Evolutionary conservation across 2,113 vertebrate genomes (phyloP), one percentile per base, ranked within the genome.

Genomic region (Danionella cerebrum): DNA sequence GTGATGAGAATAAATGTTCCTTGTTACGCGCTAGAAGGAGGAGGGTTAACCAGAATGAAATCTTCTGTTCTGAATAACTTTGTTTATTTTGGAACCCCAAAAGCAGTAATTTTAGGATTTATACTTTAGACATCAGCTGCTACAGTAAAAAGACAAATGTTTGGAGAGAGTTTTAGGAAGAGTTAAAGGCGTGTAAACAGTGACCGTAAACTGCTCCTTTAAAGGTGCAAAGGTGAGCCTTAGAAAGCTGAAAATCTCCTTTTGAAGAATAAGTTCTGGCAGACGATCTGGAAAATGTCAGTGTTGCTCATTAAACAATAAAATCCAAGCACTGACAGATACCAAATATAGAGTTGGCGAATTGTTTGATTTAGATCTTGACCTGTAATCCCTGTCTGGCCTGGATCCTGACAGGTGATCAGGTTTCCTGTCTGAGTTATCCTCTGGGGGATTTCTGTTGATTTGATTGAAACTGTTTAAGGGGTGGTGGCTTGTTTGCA

Each of bases 281-380:
- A 52, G 66, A 67, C 69, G 51, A 60, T 53, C 72, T 83, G 78
- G 83, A 90, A 88, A 87, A 80, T 79, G 72, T 83, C 81, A 78
- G 89, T 83, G 81, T 72, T 68, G 62, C 79, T 79, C 67, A 45
- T 79, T 87, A 88, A 85, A 82, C 77, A 83, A 78, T 90, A 74
- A 84, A 69, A 85, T 86, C 83, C 87, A 81, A 82, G 54, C 31
- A 59, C 74, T 78, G 65, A 76, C 77, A 54, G 85, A 75, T 83
- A 78, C 78, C 74, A 78, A 70, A 71, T 6, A 10, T 24, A 65
- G 74, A 68, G 51, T 16, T 33, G 51, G 33, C 33, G 16, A 18
- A 53, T 53, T 12, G 2, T 1, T 16, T 24, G 3, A 2, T 1
- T 21, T 24, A n/a, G 21, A 25, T 22, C 18, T 36, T 64, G 48